Evolutionary conservation across 92 coral and sea anemone species (phyloP).

Genomic region (Paramuricea clavata): DNA sequence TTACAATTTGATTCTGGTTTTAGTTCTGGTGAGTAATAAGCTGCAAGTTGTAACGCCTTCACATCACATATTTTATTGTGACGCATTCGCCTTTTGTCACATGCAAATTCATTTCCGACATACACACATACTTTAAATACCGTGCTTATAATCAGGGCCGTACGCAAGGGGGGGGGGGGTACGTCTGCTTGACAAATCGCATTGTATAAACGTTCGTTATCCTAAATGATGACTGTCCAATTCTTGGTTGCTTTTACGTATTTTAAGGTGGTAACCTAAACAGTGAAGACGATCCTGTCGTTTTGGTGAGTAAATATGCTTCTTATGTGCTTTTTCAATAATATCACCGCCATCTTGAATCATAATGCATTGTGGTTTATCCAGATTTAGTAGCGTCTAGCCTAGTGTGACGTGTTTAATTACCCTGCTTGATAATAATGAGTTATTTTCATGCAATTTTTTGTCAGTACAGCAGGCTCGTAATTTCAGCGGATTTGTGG

Average conservation of each 20-base stretch:
- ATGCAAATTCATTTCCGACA: neutral
- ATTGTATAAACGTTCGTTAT: neutral
- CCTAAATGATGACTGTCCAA: neutral
- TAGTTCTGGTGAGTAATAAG: neutral
- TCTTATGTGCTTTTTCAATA: neutral
- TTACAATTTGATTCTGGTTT: neutral
- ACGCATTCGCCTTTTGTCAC: neutral
- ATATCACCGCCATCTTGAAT: neutral
- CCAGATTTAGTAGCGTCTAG: neutral
- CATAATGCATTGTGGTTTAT: neutral
- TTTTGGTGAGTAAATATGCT: neutral
- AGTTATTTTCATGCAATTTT: too few relatives aligned
- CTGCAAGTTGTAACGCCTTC: neutral
- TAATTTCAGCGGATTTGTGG: too few relatives aligned
- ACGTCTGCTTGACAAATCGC: neutral
- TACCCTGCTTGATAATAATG: too few relatives aligned
- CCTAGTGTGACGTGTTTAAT: neutral
- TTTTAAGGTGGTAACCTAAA: neutral
- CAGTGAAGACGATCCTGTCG: neutral
- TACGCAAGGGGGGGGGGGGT: neutral
- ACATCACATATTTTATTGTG: constrained; percentile 16
- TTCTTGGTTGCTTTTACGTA: neutral
- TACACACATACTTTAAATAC: neutral
- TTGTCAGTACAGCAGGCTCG: too few relatives aligned
- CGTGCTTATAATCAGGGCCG: too few relatives aligned